Evolutionary conservation across 2,888 invertebrate species (phyloP), one percentile per base, ranked within the genome.

Genomic region (Pyrrhia umbra): DNA sequence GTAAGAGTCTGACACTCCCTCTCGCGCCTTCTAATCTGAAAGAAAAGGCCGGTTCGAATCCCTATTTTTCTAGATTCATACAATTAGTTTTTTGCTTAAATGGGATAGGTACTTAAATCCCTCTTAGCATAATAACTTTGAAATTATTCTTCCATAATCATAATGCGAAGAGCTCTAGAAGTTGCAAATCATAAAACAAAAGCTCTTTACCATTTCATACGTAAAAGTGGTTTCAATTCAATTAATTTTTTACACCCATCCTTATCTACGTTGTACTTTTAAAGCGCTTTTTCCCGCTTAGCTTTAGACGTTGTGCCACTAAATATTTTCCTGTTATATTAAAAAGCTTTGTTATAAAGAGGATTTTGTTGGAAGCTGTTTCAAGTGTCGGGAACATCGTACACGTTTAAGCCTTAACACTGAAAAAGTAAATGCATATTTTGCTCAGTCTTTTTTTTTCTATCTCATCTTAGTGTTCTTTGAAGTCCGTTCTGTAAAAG

Each of bases 291-390:
- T 49, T 51, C 34, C 30, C 27, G 15, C 42, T 47, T 40, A 56
- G 25, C 75, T 59, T 54, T 25, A 75, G 63, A 62, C 42, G 45
- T n/a, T 43, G 40, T 20, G 42, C 37, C 42, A 58, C 54, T 59
- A 54, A 67, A 64, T 64, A 67, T 60, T 68, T 52, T 50, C 47
- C 47, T 54, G 52, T 64, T 76, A 70, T 69, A 80, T 70, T 74
- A 65, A 80, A 74, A 65, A 74, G 63, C 61, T 74, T 80, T 74
- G 61, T 80, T 74, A 49, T 65, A 74, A 71, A 70, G 59, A 68
- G 68, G 75, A 77, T 80, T 80, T 65, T 50, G 52, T 60, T 57
- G 20, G 49, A 56, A 59, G 63, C 52, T 47, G 57, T 67, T 64
- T 70, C 46, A 74, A 78, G 78, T 80, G 80, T 54, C 49, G 51